These are phyloP conservation scores for Glomeris maerens DNA, from an alignment of 1,140 invertebrate species.

Conservation along the genomic window DNA sequence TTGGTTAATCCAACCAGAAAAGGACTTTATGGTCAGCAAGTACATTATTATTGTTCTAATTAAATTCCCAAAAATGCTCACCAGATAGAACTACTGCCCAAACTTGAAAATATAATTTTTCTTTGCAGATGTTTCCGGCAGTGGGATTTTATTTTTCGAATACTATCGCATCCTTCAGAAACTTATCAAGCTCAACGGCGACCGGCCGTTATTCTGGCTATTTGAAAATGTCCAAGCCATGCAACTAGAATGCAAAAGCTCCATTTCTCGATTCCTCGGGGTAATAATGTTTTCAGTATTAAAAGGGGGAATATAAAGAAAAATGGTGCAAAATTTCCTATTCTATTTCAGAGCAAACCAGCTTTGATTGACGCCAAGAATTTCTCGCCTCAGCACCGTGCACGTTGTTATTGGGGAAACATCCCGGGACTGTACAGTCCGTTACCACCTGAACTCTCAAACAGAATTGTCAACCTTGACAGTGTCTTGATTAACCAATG, in stretches of 20 bases:
- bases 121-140: conserved; percentile 38
- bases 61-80: too few species aligned
- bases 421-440: conserved; percentile 34
- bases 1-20: conserved; percentile 41
- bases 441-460: too few species aligned
- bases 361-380: conserved; percentile 39
- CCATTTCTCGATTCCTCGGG: conserved; percentile 29
- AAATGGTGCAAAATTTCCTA: too few species aligned
- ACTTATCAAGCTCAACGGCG: conserved; percentile 28
- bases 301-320: neutral
- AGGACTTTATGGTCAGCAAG: conserved; percentile 40
- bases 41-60: too few species aligned
- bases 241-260: conserved; percentile 31
- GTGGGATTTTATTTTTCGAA: conserved; percentile 42
- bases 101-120: too few species aligned
- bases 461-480: conserved; percentile 17
- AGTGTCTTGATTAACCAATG: conserved; percentile 20
- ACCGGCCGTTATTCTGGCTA: conserved; percentile 39
- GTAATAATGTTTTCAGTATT: conserved; percentile 9
- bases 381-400: conserved; percentile 40
- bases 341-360: conserved; percentile 35
- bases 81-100: too few species aligned
- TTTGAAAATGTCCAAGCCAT: conserved; percentile 47
- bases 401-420: conserved; percentile 45
- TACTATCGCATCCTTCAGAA: conserved; percentile 35